Percentiles rank a stretch among this genome's conserved stretches.
Evolutionary conservation across 1,140 invertebrate species (phyloP).

Genomic region (Drosophila subobscura): DNA sequence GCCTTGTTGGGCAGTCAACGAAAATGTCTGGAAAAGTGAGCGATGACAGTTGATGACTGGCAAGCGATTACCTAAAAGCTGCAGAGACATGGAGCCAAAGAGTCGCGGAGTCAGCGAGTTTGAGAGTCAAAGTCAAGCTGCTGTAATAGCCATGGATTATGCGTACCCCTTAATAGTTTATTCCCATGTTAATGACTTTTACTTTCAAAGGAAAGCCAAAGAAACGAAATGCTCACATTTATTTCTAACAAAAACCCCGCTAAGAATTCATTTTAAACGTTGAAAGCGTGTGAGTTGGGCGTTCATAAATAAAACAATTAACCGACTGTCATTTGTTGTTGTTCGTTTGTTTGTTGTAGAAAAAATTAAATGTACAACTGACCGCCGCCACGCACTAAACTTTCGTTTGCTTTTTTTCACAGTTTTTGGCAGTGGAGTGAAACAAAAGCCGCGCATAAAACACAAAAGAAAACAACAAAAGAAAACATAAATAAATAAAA

Average conservation of each 20-base stretch:
- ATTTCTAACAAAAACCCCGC: conserved; percentile 25
- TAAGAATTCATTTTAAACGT: conserved; percentile 27
- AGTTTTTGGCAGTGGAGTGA: conserved; percentile 33
- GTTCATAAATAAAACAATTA: conserved; percentile 55
- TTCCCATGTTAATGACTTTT: conserved; percentile 69
- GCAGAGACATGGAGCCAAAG: conserved; percentile 21
- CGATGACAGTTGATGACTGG: conserved; percentile 35
- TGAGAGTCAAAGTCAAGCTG: conserved; percentile 19
- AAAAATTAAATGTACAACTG: conserved; percentile 58
- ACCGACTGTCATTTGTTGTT: conserved; percentile 39
- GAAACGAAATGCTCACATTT: conserved; percentile 40
- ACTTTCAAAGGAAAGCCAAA: conserved; percentile 65
- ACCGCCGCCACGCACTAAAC: conserved; percentile 59
- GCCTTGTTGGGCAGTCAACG: conserved; percentile 71
- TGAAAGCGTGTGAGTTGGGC: conserved; percentile 47
- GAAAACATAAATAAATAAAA: conserved; percentile 50
- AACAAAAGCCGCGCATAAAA: conserved; percentile 34
- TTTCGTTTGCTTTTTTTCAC: conserved; percentile 48
- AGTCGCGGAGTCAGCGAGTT: too few relatives aligned
- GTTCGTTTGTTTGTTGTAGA: conserved; percentile 28
- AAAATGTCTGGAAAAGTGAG: conserved; percentile 22
- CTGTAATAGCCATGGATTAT: conserved; percentile 63
- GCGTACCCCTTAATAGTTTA: conserved; percentile 57
- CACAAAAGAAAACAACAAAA: conserved; percentile 11
- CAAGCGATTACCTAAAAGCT: conserved; percentile 64